Evolutionary conservation across 2,113 vertebrate species (phyloP).

Genomic region (Hippopotamus amphibius): DNA sequence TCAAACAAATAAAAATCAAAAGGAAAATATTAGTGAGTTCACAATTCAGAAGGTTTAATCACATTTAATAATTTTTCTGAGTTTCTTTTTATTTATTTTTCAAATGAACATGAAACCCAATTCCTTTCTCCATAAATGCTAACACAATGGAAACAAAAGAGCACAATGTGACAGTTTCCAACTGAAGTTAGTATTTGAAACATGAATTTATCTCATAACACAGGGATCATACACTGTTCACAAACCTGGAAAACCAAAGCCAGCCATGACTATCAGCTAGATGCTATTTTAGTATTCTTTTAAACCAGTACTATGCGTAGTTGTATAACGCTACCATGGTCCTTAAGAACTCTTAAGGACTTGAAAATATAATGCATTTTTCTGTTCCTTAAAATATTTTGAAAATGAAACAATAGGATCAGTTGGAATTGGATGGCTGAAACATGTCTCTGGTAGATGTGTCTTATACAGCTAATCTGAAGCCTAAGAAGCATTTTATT

Average conservation of each 20-base stretch:
- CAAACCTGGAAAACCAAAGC: not conserved
- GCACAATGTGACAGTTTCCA: not conserved
- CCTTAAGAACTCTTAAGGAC: not conserved
- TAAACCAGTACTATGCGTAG: not conserved
- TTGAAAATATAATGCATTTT: not conserved
- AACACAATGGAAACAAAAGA: not conserved
- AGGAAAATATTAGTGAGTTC: not conserved
- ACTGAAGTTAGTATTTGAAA: not conserved
- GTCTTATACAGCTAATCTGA: not conserved
- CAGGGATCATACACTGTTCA: not conserved
- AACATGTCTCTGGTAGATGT: not conserved
- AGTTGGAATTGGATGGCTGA: not conserved
- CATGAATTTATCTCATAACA: not conserved
- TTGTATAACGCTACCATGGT: not conserved
- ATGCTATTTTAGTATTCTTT: slow-evolving; percentile 28
- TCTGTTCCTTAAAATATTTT: not conserved
- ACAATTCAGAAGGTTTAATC: slow-evolving; percentile 29
- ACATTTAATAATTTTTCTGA: slow-evolving; percentile 28
- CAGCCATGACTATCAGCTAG: not conserved
- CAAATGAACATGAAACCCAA: not conserved
- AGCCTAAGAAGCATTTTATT: not conserved
- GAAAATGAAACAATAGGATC: not conserved
- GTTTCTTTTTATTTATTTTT: slow-evolving; percentile 57
- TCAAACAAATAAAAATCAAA: slow-evolving; percentile 52
- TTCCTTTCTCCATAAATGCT: not conserved